These are phyloP conservation scores for Discoglossus pictus DNA, from an alignment of 2,797 vertebrate species.

Conservation along the genomic window DNA sequence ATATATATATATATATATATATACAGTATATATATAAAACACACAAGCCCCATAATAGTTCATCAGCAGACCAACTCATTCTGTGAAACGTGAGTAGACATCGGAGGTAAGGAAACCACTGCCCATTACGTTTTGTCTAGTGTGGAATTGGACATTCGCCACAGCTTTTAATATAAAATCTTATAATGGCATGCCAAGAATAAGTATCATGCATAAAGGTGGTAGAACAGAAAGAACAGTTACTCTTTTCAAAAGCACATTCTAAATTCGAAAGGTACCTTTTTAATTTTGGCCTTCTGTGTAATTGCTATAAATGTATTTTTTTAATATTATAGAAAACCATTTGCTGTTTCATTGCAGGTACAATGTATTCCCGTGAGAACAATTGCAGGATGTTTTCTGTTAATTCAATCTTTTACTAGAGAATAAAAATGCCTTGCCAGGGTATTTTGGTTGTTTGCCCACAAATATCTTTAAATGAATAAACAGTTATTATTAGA, in stretches of 20 bases:
- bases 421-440: constrained; percentile 62
- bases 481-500: constrained; percentile 69
- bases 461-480: constrained; percentile 68
- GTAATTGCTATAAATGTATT: constrained; percentile 50
- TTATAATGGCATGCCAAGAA: constrained; percentile 51
- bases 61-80: constrained; percentile 55
- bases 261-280: constrained; percentile 8
- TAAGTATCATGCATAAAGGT: constrained; percentile 47
- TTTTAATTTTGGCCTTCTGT: constrained; percentile 31
- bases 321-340: constrained; percentile 53
- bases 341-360: constrained; percentile 48
- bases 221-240: constrained; percentile 43
- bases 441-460: constrained; percentile 51
- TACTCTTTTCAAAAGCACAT: constrained; percentile 18
- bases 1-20: too few relatives aligned
- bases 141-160: constrained; percentile 48
- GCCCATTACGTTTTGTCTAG: constrained; percentile 54
- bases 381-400: constrained; percentile 67
- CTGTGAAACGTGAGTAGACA: constrained; percentile 61
- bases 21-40: too few relatives aligned
- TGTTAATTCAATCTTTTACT: constrained; percentile 57
- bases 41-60: constrained; percentile 56
- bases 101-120: constrained; percentile 47
- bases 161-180: constrained; percentile 53
- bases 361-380: constrained; percentile 56